Base-by-base conservation (phyloP, 2,797 vertebrate genomes). In the Spheniscus humboldti region DNA sequence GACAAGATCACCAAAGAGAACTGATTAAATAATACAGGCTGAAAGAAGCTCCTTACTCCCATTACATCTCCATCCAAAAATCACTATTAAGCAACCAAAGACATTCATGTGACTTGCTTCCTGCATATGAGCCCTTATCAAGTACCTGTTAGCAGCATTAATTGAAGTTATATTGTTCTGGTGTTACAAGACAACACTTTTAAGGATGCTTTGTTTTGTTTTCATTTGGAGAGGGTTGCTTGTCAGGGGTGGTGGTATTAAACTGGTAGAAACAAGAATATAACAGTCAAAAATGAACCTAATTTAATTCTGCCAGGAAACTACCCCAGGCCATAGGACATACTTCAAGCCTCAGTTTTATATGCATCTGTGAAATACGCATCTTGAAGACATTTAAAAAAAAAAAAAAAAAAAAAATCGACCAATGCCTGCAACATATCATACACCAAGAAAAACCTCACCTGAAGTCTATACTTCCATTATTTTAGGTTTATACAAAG, bases 1-100 rank as follows among this genome's bases (percentile, higher is more conserved):
- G 78, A 80, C 39, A 52, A 67, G 39, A 96, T 94, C 85, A 94
- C 88, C 77, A 68, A 92, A 95, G 47, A 68, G 47, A 95, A 91
- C 67, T 53, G 86, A 95, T 77, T 92, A 88, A 96, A 92, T 93
- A 92, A 93, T 18, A 72, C 33, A 84, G 50, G 79, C 71, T 86
- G 67, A 95, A 92, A 64, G 66, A 78, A 91, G 60, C 66, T 74
- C 74, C 64, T 91, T 76, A 56, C 25, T 69, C 60, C 80, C 30
- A 37, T 72, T 78, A 68, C 35, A 60, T 88, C 73, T 73, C 50
- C 69, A 45, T 84, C 85, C 63, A 83, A 92, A 92, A 94, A 87
- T 25, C 47, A 22, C 63, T 87, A 33, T 59, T 62, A 82, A 85
- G 60, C 68, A 92, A 90, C 13, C 31, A 41, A 68, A 87, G 67